Conservation (phyloP, 2,113 vertebrate species). For the Falco punctatus region DNA sequence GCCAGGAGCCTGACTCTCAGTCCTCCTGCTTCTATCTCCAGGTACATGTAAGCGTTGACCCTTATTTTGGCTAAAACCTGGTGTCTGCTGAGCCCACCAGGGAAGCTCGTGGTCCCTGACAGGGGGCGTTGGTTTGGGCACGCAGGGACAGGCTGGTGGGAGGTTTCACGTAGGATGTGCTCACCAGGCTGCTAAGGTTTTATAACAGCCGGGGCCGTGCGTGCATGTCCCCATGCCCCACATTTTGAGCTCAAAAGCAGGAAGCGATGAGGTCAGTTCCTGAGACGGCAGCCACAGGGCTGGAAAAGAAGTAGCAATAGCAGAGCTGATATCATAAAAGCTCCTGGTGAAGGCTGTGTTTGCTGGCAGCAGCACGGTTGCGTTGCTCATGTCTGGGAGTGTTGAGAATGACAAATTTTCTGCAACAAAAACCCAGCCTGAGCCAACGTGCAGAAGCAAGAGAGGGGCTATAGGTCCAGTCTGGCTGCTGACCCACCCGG, state of each 20-base stretch:
- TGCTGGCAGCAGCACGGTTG: constrained; percentile 4
- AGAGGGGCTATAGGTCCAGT: not conserved
- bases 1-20: not conserved
- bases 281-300: not conserved
- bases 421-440: not conserved
- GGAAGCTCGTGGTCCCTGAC: not conserved
- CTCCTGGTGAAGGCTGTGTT: constrained; percentile 9
- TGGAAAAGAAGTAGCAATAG: not conserved
- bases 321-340: not conserved
- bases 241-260: not conserved
- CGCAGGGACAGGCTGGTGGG: not conserved
- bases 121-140: rapidly evolving
- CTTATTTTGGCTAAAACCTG: not conserved
- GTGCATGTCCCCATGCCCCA: rapidly evolving
- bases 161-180: not conserved
- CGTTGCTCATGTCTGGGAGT: constrained; percentile 49
- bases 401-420: constrained; percentile 25
- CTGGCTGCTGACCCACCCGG: not conserved
- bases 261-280: constrained; percentile 41
- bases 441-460: not conserved
- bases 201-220: not conserved
- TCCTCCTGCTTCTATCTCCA: not conserved
- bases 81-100: not conserved
- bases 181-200: not conserved
- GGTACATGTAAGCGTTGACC: not conserved